Evolutionary conservation across 2,113 vertebrate species (phyloP).

Genomic region (Zapus hudsonius): DNA sequence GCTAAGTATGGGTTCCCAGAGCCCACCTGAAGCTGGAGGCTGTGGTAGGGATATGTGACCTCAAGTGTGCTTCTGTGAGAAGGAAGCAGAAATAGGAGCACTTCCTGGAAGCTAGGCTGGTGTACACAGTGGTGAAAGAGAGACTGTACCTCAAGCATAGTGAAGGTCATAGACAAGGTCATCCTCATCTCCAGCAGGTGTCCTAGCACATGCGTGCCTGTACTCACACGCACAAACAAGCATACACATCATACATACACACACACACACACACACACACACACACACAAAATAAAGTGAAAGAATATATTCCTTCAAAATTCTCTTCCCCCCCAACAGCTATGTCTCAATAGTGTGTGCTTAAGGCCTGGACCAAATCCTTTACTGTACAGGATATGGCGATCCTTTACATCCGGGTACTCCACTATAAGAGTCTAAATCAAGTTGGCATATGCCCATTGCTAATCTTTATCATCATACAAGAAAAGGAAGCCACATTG

Average conservation of each 20-base stretch:
- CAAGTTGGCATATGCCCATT: not conserved
- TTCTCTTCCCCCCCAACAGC: constrained; percentile 45
- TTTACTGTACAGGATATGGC: not conserved
- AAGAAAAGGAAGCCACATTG: not conserved
- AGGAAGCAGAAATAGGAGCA: too few relatives aligned
- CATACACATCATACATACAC: not conserved
- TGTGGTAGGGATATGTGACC: too few relatives aligned
- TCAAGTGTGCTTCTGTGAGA: too few relatives aligned
- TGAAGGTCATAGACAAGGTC: too few relatives aligned
- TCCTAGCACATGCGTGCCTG: too few relatives aligned
- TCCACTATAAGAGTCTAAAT: constrained; percentile 61
- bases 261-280: too few relatives aligned
- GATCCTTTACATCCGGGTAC: constrained; percentile 43
- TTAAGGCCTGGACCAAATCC: not conserved
- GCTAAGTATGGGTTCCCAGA: too few relatives aligned
- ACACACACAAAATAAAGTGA: constrained; percentile 67
- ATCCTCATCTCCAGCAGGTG: too few relatives aligned
- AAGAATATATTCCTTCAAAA: constrained; percentile 66
- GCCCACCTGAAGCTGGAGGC: too few relatives aligned
- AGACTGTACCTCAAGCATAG: too few relatives aligned
- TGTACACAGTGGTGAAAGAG: too few relatives aligned
- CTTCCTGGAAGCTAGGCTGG: too few relatives aligned
- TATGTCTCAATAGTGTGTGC: constrained; percentile 29
- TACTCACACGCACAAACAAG: not conserved
- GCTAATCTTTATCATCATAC: not conserved